Base-by-base conservation (phyloP, 2,113 vertebrate genomes). In the Zosterops hypoxanthus region DNA sequence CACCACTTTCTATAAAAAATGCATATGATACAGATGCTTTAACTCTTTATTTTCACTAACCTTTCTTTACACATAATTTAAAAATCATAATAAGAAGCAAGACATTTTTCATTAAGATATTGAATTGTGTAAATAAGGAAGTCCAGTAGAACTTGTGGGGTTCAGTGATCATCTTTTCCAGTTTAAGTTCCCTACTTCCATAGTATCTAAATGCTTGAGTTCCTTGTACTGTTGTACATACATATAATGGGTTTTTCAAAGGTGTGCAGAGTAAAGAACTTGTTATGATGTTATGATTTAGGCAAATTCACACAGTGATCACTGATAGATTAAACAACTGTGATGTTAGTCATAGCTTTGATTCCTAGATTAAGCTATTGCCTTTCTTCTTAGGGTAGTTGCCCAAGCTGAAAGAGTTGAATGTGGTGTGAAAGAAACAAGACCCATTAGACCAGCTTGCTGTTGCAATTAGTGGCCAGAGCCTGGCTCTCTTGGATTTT, bases 1-100 rank as follows among this genome's bases (percentile, higher is more conserved):
- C 97, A 26, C 88, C 96, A 59, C 98, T 98, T 96, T 98, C 99
- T 99, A 56, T 59, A 91, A 95, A 86, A 84, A 90, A 87, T 59
- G 90, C 39, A 76, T 28, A 86, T 5, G 82, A 41, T 19, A 76
- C 24, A 80, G 66, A 82, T 65, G 11, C 8, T 72, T 91, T 83
- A 65, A 78, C 33, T 70, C 52, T 47, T 82, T 69, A 17, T 71
- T 80, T 95, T 59, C 33, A 69, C 14, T 36, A 16, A 22, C 9
- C 5, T 79, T 64, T 72, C 29, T 73, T 76, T 82, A 22, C 29
- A 68, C 12, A 31, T 36, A 69, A 63, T 69, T 70, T 31, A n/a
- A 76, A 83, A 86, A 14, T 15, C 23, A 39, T 36, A 36, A 55
- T 42, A 94, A 89, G 4, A 22, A 87, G 50, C 11, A 60, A 82